Evolutionary conservation across 1,140 invertebrate species (phyloP), one percentile per base, ranked within the genome.

Genomic region (Drosophila ironensis): DNA sequence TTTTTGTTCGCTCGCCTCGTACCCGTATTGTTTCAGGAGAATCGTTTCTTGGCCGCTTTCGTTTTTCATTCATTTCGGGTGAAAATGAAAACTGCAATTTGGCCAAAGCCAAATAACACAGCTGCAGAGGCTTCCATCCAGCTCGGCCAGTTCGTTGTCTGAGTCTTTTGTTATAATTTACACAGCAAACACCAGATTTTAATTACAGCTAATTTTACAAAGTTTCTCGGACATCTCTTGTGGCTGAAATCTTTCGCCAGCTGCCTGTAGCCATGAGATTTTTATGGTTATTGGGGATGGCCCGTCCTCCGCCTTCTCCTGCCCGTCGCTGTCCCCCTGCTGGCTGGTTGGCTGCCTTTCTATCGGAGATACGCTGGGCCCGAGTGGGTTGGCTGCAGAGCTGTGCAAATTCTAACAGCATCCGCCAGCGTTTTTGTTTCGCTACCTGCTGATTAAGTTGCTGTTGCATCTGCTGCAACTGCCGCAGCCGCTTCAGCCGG

Each of bases 391-490:
- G 41, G 42, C 27, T 57, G 25, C 44, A 47, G 40, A 12, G 50
- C 8, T 73, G 76, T 67, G 69, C 47, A 61, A 68, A 84, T 84
- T 82, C 59, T 73, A 78, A 84, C 80, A 84, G 78, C 78, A 84
- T 84, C 78, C 78, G 78, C 75, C 48, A 73, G 42, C 41, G 30
- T 70, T 61, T 80, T 72, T 12, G 54, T 52, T 61, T 48, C 35
- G 67, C 40, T 67, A 50, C 61, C 61, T 61, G 80, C 80, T 82
- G 78, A 82, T 82, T 82, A 82, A 82, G 78, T 84, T 82, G 78
- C 80, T 71, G 46, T 38, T 42, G 61, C 57, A 50, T 24, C 22
- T 44, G 25, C 47, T 30, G 37, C n/a, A 30, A 19, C n/a, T 45
- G 47, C 52, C 19, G 56, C 33, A 30, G 20, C 27, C 41, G 44